Percentiles rank a stretch among this genome's conserved stretches.
Evolutionary conservation across 2,797 vertebrate genomes (phyloP).

Genomic region (Naso thynnoides): DNA sequence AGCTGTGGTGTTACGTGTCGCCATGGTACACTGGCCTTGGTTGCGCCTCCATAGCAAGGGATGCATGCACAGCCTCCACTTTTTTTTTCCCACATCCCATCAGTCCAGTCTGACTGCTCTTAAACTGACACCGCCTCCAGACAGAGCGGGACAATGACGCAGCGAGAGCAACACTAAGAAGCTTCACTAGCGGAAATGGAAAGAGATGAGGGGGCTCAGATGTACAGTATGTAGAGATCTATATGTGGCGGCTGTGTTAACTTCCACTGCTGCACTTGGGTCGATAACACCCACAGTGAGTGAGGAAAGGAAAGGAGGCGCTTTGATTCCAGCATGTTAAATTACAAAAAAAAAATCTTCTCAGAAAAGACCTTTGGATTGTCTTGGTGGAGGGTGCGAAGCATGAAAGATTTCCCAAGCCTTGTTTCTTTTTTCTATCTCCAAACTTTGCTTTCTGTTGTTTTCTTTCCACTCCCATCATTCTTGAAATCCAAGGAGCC

Average conservation of each 20-base stretch:
- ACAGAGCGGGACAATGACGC: conserved; percentile 27
- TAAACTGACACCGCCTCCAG: conserved; percentile 34
- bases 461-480: not conserved
- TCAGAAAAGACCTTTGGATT: conserved; percentile 22
- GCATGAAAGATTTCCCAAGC: not conserved
- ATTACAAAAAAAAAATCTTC: conserved; percentile 1
- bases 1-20: conserved; percentile 43
- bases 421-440: conserved; percentile 10
- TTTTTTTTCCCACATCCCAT: conserved; percentile 22
- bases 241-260: conserved; percentile 58
- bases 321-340: conserved; percentile 19
- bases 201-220: not conserved
- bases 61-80: not conserved
- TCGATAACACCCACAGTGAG: conserved; percentile 36
- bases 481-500: conserved; percentile 20
- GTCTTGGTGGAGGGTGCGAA: conserved; percentile 9
- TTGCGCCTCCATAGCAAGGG: conserved; percentile 8
- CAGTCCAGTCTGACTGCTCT: conserved; percentile 56
- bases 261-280: conserved; percentile 46
- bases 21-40: conserved; percentile 26
- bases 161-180: not conserved
- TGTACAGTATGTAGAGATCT: conserved; percentile 32
- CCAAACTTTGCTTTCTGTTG: not conserved
- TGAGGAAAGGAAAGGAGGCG: conserved; percentile 21
- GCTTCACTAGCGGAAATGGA: not conserved